A percentile compares a stretch with the other conserved stretches of the same genome.
phyloP scores from a whole-genome alignment of 2,113 vertebrate species.

The Proteles cristata region DNA sequence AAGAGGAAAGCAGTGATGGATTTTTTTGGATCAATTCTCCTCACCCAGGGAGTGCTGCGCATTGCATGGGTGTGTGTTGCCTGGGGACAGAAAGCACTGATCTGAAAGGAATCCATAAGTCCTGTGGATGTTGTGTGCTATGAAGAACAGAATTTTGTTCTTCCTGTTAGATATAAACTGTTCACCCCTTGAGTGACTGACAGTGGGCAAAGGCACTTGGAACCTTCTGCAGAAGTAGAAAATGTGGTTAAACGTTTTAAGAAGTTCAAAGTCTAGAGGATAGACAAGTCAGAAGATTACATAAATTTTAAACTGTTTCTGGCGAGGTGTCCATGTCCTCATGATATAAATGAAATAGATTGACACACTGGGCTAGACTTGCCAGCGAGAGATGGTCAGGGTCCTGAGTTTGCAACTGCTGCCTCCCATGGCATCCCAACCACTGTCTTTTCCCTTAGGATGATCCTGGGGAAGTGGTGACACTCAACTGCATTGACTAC shows the following conservation, averaged over 20 bases:
- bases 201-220: not conserved
- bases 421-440: fast-evolving
- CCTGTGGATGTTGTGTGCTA: no score
- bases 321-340: not conserved
- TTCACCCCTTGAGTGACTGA: not conserved
- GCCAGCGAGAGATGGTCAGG: fast-evolving
- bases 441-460: fast-evolving
- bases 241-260: not conserved
- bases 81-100: not conserved
- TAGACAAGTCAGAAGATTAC: not conserved
- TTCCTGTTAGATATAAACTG: not conserved
- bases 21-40: not conserved
- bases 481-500: fast-evolving
- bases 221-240: fast-evolving
- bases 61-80: fast-evolving
- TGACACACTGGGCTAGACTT: not conserved
- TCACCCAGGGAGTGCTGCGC: not conserved
- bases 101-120: not conserved
- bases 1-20: not conserved
- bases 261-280: not conserved
- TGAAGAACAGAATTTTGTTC: not conserved
- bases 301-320: not conserved
- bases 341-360: not conserved
- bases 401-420: fast-evolving
- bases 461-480: fast-evolving